phyloP scores from a whole-genome alignment of 2,888 invertebrate species.

The Hirtodrosophila cameraria region DNA sequence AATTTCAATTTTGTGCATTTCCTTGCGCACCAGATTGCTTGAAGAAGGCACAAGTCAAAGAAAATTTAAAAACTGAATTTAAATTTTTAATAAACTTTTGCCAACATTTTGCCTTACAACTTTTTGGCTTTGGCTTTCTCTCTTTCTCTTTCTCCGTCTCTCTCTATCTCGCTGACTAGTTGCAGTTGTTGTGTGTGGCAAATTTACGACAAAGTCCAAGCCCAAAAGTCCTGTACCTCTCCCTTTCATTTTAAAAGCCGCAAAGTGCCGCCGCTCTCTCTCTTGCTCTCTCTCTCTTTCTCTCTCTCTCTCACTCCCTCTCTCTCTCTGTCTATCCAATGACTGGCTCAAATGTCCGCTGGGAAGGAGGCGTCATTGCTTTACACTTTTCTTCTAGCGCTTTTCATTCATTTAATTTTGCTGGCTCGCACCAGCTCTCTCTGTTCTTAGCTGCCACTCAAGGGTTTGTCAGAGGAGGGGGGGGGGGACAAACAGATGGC shows the following conservation, averaged over 20 bases:
- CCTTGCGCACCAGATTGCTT: slow-evolving; percentile 59
- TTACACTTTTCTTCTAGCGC: slow-evolving; percentile 75
- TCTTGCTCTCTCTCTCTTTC: too few species aligned
- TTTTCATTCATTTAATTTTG: slow-evolving; percentile 78
- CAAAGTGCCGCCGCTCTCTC: slow-evolving; percentile 72
- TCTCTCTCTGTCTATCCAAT: slow-evolving; percentile 55
- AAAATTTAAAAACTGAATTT: slow-evolving; percentile 73
- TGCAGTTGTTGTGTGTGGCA: slow-evolving; percentile 40
- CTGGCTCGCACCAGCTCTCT: slow-evolving; percentile 37
- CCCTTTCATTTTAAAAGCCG: slow-evolving; percentile 42
- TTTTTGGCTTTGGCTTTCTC: slow-evolving; percentile 24
- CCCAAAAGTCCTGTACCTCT: background rate
- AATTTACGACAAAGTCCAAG: slow-evolving; percentile 23
- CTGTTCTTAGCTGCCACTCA: slow-evolving; percentile 29
- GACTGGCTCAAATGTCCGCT: slow-evolving; percentile 49
- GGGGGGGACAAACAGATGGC: slow-evolving; percentile 68
- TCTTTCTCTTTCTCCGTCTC: background rate
- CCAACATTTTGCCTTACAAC: slow-evolving; percentile 56
- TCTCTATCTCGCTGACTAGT: slow-evolving; percentile 4
- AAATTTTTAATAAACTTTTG: slow-evolving; percentile 80
- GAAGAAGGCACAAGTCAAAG: slow-evolving; percentile 45
- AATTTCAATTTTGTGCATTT: slow-evolving; percentile 79
- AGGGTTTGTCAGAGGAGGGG: background rate
- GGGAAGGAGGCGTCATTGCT: slow-evolving; percentile 71
- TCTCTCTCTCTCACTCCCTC: too few species aligned